Percentiles rank a stretch among this genome's conserved stretches.
phyloP scores from a whole-genome alignment of 2,113 vertebrate genomes.

The Pterocles orientalis region DNA sequence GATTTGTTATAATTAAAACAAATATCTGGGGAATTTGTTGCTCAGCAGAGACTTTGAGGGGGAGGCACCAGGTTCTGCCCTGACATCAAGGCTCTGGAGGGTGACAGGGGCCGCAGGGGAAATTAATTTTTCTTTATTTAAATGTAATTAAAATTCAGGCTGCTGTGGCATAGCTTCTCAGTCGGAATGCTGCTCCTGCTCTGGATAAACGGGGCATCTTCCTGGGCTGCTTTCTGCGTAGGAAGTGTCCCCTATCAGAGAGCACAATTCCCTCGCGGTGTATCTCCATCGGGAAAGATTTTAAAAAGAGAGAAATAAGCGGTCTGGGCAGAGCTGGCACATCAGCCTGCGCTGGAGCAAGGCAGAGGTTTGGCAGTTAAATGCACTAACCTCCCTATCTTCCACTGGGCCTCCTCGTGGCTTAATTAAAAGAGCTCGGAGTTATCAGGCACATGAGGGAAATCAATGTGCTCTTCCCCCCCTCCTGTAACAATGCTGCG shows the following conservation, averaged over 20 bases:
- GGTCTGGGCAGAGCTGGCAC: background rate
- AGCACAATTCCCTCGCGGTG: background rate
- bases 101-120: background rate
- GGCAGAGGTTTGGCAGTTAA: conserved; percentile 7
- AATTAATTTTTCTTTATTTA: conserved; percentile 26
- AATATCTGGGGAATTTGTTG: conserved; percentile 36
- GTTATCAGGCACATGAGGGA: conserved; percentile 36
- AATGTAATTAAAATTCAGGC: conserved; percentile 35
- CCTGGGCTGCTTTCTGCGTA: background rate
- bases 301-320: background rate
- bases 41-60: conserved; percentile 10
- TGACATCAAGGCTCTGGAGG: accelerated
- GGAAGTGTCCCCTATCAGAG: background rate
- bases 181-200: background rate
- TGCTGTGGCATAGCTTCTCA: accelerated
- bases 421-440: conserved; percentile 67
- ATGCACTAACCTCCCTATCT: background rate
- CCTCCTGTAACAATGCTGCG: background rate
- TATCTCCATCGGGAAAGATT: background rate
- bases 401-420: conserved; percentile 28
- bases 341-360: background rate
- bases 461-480: background rate
- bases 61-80: background rate
- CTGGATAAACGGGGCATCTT: background rate
- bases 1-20: conserved; percentile 48